Evolutionary conservation across 2,113 vertebrate genomes (phyloP), one percentile per base, ranked within the genome.

Genomic region (Fregetta grallaria): DNA sequence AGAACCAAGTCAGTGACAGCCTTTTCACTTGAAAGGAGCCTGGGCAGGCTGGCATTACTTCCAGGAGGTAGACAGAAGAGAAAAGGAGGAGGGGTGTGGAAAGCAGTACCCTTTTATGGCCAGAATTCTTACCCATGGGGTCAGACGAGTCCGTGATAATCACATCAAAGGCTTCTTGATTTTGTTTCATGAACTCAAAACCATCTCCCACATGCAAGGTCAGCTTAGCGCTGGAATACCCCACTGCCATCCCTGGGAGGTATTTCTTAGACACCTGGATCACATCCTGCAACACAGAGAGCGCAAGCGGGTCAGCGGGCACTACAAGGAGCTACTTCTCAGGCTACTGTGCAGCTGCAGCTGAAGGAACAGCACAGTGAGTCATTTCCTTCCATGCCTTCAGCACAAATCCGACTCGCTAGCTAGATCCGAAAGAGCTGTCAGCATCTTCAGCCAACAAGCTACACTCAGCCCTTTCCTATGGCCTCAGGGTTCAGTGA

Each of bases 141-240:
- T 99, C 99, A 13, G 99, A 99, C 2, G 99, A 99, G 96, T 99
- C 99, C 0, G 99, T 99, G 97, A 99, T 99, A 96, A 99, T 99
- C 68, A 99, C 96, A 40, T 99, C 99, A 17, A 99, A 99, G 66
- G 99, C 99, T 76, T 99, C 99, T 97, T 99, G 99, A 97, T 99
- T 99, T 97, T 99, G 98, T 88, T 99, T 99, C 99, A 99, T 99
- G 96, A 99, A 99, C 95, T 99, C 99, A 97, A 99, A 99, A 47
- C 99, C 99, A 5, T 99, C 99, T 8, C 99, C 99, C 10, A 99
- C 98, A 0, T 99, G 98, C 42, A 99, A 97, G 67, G 98, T 99
- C 81, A 99, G 98, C 92, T 99, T 99, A 38, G 99, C 98, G 50
- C 99, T 99, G 86, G 99, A 99, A 96, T 99, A 99, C 7, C 99